Base-by-base conservation (phyloP, 2,113 vertebrate genomes). In the Scophthalmus maximus region DNA sequence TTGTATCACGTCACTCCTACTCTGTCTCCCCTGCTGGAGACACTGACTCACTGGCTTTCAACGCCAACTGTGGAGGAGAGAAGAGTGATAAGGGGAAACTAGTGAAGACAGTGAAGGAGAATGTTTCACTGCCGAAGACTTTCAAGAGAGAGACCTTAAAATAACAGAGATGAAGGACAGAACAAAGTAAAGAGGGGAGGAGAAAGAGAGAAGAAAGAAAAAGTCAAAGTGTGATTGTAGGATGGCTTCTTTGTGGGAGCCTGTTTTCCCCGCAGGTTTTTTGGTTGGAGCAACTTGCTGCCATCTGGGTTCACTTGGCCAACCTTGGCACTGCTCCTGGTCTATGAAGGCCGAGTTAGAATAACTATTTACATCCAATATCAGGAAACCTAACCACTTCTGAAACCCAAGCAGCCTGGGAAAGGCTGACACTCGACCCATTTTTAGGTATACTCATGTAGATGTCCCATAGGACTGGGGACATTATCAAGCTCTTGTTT, bases 291-390 rank as follows among this genome's bases (percentile, higher is more conserved):
- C 11, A 67, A 81, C 72, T 69, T 61, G 56, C 66, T 81, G 70
- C 86, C 89, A 88, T 92, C 91, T 87, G 88, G 81, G 87, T 91
- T 89, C 83, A 87, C 79, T 91, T 83, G 88, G 79, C 73, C 18
- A 82, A 76, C 62, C 59, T 81, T 88, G 87, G 85, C 88, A 76
- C 64, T 1, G 46, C 56, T 73, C 77, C 69, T 78, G 65, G 64
- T 74, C 83, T 38, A 42, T 40, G 49, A 75, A 83, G 62, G 73
- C 78, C 76, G 63, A 87, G 63, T 77, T 64, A 85, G 78, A 84
- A 52, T 32, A 65, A 71, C 83, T 71, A 84, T 84, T 87, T 81
- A 80, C 84, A 86, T 85, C 70, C 56, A 85, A 68, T 38, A 82
- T 76, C 51, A 68, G 59, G 76, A 84, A 84, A 78, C 55, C 68